Evolutionary conservation across 1,140 invertebrate genomes (phyloP).

Genomic region (Ctenoplectra terminalis): DNA sequence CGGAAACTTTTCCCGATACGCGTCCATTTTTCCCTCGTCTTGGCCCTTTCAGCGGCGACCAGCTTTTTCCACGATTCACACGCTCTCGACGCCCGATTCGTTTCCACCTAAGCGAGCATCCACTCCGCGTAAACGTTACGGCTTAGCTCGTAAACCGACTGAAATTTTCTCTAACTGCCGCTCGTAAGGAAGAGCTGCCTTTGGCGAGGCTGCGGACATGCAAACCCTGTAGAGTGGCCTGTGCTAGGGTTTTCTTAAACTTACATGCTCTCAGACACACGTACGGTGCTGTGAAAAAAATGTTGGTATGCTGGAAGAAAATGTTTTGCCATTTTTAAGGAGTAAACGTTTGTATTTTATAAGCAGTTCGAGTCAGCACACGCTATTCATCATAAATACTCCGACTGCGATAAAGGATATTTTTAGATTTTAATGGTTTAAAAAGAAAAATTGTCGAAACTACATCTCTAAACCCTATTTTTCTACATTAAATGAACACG

Average conservation of each 20-base stretch:
- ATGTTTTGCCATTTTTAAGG: neutral
- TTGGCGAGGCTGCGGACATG: slow-evolving; percentile 27
- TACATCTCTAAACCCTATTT: no score
- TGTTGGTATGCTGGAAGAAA: neutral
- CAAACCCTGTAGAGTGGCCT: slow-evolving; percentile 12
- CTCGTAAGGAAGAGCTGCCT: slow-evolving; percentile 38
- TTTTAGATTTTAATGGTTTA: no score
- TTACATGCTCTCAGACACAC: no score
- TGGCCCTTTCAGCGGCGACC: neutral
- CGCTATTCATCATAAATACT: no score
- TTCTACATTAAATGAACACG: no score
- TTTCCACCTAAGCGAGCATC: neutral
- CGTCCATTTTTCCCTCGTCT: neutral
- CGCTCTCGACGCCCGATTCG: neutral
- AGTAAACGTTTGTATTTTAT: neutral
- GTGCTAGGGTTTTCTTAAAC: neutral
- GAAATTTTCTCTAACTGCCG: slow-evolving; percentile 52
- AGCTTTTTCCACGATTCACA: neutral
- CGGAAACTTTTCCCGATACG: slow-evolving; percentile 5
- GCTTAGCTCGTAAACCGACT: slow-evolving; percentile 37
- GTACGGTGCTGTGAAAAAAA: neutral
- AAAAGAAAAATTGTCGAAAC: no score
- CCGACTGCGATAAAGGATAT: no score
- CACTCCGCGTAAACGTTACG: slow-evolving; percentile 46
- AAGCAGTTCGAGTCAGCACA: no score